Evolutionary conservation across 2,888 invertebrate species (phyloP), one percentile per base, ranked within the genome.

Genomic region (Apamea crenata): DNA sequence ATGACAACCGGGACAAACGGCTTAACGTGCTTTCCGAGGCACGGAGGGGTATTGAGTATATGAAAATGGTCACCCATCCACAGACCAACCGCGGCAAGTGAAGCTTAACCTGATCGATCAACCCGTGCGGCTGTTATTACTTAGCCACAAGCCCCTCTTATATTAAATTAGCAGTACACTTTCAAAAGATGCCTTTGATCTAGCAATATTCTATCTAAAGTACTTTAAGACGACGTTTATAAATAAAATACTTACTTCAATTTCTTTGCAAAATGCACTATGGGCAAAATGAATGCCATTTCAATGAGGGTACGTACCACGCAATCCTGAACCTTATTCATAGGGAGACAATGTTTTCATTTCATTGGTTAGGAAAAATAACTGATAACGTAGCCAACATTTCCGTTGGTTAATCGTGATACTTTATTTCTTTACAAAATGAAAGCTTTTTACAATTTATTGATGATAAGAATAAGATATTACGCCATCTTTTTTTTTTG

Each of bases 241-340:
- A 84, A 74, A 84, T 78, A 85, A 81, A 29, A 78, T 74, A 82
- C 82, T 82, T 72, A 75, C n/a, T 36, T n/a, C 47, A 71, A 78
- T 40, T 77, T 76, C 75, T 79, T 80, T 73, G 74, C 72, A 80
- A 76, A 85, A 72, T 80, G 76, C 78, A 77, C 66, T 78, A 66
- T 21, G 67, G 16, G 53, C 71, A 63, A 80, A 72, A 70, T 76
- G 67, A 77, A 75, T 63, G 63, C 65, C 18, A 81, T 72, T 85
- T 68, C 63, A 71, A 59, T 21, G 21, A 25, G 21, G 1, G 12
- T 32, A 44, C 21, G 10, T 25, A 25, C 25, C 56, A 59, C 36
- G 25, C 25, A 10, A 65, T 8, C 14, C 4, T 59, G 21, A 32
- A 56, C 36, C 12, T 75, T 36, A 63, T 36, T 1, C 1, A 4